These are phyloP conservation scores for Acrocephalus arundinaceus DNA, from an alignment of 2,113 vertebrate genomes.

Conservation along the genomic window DNA sequence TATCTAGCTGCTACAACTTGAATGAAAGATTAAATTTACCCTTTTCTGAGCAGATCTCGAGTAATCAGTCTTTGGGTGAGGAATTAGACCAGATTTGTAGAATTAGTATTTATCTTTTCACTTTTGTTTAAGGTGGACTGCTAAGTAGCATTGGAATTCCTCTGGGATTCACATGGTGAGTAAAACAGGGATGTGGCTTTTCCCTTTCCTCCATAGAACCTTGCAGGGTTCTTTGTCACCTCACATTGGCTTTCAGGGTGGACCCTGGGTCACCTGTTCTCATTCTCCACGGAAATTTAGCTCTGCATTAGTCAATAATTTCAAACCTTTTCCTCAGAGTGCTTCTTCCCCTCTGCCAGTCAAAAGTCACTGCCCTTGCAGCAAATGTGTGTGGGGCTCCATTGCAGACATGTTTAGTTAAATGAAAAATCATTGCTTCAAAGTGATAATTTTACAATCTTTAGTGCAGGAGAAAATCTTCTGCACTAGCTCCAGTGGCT, in stretches of 20 bases:
- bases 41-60: neutral
- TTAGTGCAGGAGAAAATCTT: slow-evolving; percentile 13
- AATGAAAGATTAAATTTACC: slow-evolving; percentile 1
- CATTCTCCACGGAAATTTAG: neutral
- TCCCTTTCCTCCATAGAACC: fast-evolving
- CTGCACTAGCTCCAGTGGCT: neutral
- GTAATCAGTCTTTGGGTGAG: slow-evolving; percentile 4
- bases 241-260: neutral
- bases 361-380: neutral
- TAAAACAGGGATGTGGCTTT: neutral
- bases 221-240: neutral
- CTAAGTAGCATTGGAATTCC: neutral
- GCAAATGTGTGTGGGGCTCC: neutral
- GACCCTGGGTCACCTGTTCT: neutral
- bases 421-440: neutral
- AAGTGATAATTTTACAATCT: slow-evolving; percentile 35
- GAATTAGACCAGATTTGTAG: neutral
- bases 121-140: neutral
- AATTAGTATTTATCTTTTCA: neutral
- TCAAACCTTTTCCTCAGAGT: neutral
- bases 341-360: neutral
- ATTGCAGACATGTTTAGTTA: slow-evolving; percentile 28
- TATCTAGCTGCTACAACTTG: neutral
- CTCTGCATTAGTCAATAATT: neutral
- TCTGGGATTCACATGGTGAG: neutral